These are phyloP conservation scores for Minunthozetes semirufus DNA, from an alignment of 2,888 invertebrate species.

Conservation along the genomic window DNA sequence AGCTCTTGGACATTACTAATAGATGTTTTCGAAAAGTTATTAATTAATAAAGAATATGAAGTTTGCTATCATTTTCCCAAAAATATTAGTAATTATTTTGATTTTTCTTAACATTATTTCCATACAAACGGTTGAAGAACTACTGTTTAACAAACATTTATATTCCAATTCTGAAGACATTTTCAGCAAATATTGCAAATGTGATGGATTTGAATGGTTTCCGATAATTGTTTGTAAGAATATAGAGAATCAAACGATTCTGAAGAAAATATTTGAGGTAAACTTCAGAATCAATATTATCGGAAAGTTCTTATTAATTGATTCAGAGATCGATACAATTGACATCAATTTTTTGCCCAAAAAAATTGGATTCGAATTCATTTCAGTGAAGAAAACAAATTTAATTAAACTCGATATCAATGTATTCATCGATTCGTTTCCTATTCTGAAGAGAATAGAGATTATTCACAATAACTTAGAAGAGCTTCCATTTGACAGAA, in stretches of 20 bases:
- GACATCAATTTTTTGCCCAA: conserved; percentile 31
- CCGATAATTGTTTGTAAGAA: background rate
- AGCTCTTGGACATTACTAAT: too few relatives aligned
- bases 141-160: too few relatives aligned
- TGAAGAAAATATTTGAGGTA: background rate
- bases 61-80: too few relatives aligned
- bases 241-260: background rate
- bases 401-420: conserved; percentile 34
- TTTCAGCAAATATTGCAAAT: background rate
- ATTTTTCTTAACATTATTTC: too few relatives aligned
- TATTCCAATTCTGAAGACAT: background rate
- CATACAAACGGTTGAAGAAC: too few relatives aligned
- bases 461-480: conserved; percentile 40
- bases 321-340: conserved; percentile 37
- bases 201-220: background rate
- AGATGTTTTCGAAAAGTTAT: too few relatives aligned
- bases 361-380: conserved; percentile 37
- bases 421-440: conserved; percentile 37
- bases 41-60: too few relatives aligned
- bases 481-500: conserved; percentile 39
- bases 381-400: conserved; percentile 38
- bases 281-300: background rate
- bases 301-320: conserved; percentile 39
- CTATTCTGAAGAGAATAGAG: conserved; percentile 38
- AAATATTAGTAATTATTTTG: too few relatives aligned